Conservation (phyloP, 2,888 invertebrate species). For the Nymphalis urticae region DNA sequence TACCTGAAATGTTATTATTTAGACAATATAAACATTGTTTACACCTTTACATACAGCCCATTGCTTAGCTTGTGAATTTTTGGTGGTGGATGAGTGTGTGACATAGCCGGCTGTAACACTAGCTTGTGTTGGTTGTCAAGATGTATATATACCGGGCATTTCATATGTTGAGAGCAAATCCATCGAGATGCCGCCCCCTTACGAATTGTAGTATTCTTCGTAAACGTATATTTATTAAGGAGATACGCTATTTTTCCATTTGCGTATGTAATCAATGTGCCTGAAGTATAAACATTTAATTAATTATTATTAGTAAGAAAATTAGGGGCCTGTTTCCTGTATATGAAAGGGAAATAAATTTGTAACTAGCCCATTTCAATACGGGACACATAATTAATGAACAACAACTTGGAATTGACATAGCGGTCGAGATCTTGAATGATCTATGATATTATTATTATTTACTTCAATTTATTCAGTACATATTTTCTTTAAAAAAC, state of each 20-base stretch:
- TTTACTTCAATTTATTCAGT: no score
- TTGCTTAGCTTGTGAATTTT: conserved; percentile 25
- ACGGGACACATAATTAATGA: no score
- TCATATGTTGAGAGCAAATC: conserved; percentile 42
- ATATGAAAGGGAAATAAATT: no score
- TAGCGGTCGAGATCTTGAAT: no score
- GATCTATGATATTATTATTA: no score
- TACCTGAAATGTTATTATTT: no score
- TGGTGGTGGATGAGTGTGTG: conserved; percentile 31
- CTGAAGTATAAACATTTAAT: conserved; percentile 27
- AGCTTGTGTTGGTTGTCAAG: conserved; percentile 39
- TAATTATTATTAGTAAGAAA: not conserved
- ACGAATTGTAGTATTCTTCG: conserved; percentile 32
- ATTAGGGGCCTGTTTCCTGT: no score
- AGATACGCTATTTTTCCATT: conserved; percentile 37
- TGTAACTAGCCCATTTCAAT: no score
- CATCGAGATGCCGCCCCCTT: conserved; percentile 39
- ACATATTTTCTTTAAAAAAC: no score
- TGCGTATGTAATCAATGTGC: conserved; percentile 35
- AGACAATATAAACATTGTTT: no score
- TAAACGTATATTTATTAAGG: conserved; percentile 40
- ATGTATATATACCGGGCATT: conserved; percentile 42
- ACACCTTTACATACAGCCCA: conserved; percentile 21
- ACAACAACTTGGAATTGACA: no score
- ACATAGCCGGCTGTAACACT: conserved; percentile 12